Base-by-base conservation (phyloP, 2,113 vertebrate genomes). In the Scalopus aquaticus region DNA sequence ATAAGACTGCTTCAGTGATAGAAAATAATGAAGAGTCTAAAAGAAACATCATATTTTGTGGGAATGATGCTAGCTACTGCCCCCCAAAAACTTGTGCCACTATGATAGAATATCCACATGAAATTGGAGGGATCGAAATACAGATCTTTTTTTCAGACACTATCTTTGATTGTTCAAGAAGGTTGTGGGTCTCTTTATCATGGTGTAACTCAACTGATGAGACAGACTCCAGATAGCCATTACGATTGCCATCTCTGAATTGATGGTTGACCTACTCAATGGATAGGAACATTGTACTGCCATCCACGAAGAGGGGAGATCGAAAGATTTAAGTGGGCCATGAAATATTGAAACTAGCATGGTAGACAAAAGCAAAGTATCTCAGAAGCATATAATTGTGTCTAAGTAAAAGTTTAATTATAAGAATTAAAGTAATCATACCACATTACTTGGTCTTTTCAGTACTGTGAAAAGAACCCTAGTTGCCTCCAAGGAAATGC, bases 141-240 rank as follows among this genome's bases (percentile, higher is more conserved):
- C 92, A 99, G 99, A 95, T 99, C 99, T 56, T 99, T 99, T 97
- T 99, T 99, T 97, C 99, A 99, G 97, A 99, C 99, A 35, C 92
- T 99, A 0, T 98, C 99, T 96, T 98, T 99, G 83, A 98, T 99
- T 86, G 98, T 99, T 87, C 98, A 97, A 92, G 99, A 99, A 98
- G 99, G 99, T 35, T 99, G 99, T 93, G 97, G 98, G 35, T 99
- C 99, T 12, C 99, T 99, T 56, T 99, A 99, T 98, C 98, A 99
- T 76, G 99, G 99, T 95, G 98, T 99, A 87, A 99, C 99, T 5
- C 99, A 99, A 67, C 98, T 99, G 62, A 98, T 99, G 98, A 99
- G 99, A 98, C 99, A 99, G 98, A 99, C 99, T 97, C 99, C 99
- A 94, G 99, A 99, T 98, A 99, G 99, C 99, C 97, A 99, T 99